phyloP scores from a whole-genome alignment of 2,888 invertebrate genomes.

The Lacanobia oleracea region DNA sequence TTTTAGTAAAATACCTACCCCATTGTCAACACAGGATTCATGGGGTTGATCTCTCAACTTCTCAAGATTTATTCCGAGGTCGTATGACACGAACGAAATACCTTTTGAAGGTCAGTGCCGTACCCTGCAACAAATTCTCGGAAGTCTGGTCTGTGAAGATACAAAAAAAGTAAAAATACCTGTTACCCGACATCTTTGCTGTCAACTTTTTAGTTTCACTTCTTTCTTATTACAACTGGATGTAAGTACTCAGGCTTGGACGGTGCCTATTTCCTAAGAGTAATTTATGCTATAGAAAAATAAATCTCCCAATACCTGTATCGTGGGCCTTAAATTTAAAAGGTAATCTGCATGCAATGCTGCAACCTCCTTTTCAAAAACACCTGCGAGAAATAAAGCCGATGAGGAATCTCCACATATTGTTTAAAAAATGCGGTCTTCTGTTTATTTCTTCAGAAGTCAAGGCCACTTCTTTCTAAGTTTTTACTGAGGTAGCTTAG shows the following conservation, averaged over 20 bases:
- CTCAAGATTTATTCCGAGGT: neutral
- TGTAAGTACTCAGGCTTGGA: too few relatives aligned
- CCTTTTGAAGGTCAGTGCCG: neutral
- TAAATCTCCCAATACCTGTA: neutral
- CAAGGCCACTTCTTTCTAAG: conserved; percentile 23
- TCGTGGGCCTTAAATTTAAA: too few relatives aligned
- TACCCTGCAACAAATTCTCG: neutral
- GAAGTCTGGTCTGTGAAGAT: neutral
- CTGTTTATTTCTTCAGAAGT: conserved; percentile 14
- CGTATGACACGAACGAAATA: neutral
- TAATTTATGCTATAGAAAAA: too few relatives aligned
- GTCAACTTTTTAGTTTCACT: neutral
- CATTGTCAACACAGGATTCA: too few relatives aligned
- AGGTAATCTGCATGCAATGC: neutral
- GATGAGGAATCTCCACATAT: neutral
- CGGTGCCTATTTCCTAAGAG: too few relatives aligned
- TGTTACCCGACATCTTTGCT: neutral
- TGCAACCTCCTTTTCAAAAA: neutral
- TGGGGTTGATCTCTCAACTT: neutral
- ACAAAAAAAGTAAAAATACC: neutral
- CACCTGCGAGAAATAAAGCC: neutral
- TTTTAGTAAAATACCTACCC: too few relatives aligned
- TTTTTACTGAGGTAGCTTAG: conserved; percentile 22
- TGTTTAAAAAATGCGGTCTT: conserved; percentile 11
- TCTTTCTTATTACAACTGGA: neutral